A percentile compares a stretch with the other conserved stretches of the same genome.
Evolutionary conservation across 2,797 vertebrate species (phyloP).

Genomic region (Babyrousa celebensis): DNA sequence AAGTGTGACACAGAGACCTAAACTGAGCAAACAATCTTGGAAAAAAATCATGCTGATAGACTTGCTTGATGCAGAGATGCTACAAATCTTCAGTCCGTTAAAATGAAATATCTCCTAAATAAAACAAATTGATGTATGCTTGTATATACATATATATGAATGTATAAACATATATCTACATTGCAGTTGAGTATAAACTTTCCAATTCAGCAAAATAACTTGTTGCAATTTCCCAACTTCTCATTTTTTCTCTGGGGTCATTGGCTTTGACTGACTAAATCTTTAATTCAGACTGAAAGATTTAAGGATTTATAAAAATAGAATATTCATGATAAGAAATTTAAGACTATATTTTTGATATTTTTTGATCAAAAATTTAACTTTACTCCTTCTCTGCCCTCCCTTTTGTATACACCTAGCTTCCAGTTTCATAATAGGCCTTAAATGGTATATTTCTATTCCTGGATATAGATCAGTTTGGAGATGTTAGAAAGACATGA

Average conservation of each 20-base stretch:
- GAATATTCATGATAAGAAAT: background rate
- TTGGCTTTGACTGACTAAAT: background rate
- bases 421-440: background rate
- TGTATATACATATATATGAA: background rate
- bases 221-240: background rate
- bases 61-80: no score
- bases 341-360: background rate
- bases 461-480: background rate
- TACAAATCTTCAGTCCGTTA: background rate
- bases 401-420: background rate
- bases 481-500: background rate
- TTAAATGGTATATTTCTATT: background rate
- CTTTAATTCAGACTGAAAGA: background rate
- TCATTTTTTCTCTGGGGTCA: background rate
- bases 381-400: background rate
- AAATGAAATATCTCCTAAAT: background rate
- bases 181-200: background rate
- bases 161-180: background rate
- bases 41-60: background rate
- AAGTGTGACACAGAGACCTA: background rate
- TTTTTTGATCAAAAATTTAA: background rate
- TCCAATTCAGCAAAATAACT: background rate
- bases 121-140: background rate
- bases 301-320: background rate
- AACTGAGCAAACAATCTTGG: background rate